phyloP scores from a whole-genome alignment of 2,113 vertebrate genomes.

The Lepidothrix coronata region DNA sequence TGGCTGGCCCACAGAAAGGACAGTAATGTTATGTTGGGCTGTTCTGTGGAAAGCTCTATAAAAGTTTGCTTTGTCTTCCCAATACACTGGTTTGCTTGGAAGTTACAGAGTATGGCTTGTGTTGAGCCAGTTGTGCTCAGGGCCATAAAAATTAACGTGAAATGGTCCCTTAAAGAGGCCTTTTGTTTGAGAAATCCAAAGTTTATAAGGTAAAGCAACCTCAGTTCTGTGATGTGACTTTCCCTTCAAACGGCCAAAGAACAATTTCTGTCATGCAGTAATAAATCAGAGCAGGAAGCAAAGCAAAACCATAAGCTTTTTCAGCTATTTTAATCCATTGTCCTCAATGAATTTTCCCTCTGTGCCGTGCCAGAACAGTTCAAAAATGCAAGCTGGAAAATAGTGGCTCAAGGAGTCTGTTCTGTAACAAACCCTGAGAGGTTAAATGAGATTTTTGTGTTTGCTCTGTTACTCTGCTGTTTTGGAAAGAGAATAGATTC shows the following conservation, averaged over 20 bases:
- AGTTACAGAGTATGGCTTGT: background rate
- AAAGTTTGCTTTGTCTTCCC: background rate
- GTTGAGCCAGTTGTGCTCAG: background rate
- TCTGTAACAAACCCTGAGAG: background rate
- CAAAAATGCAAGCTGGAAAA: background rate
- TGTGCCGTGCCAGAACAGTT: background rate
- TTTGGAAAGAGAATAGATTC: background rate
- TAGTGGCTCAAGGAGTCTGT: background rate
- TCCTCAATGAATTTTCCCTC: background rate
- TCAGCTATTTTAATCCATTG: background rate
- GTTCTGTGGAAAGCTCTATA: background rate
- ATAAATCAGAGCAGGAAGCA: slow-evolving; percentile 4
- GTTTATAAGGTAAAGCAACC: background rate
- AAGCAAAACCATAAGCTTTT: background rate
- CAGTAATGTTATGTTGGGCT: background rate
- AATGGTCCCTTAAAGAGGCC: background rate
- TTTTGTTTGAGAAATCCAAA: background rate
- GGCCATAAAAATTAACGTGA: background rate
- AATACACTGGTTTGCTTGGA: background rate
- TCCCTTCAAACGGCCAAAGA: background rate
- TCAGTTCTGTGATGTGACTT: background rate
- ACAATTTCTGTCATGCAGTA: background rate
- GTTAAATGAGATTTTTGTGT: background rate
- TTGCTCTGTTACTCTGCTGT: background rate
- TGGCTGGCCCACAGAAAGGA: background rate